Base-by-base conservation (phyloP, 1,140 invertebrate species). In the Drosophila parvula region DNA sequence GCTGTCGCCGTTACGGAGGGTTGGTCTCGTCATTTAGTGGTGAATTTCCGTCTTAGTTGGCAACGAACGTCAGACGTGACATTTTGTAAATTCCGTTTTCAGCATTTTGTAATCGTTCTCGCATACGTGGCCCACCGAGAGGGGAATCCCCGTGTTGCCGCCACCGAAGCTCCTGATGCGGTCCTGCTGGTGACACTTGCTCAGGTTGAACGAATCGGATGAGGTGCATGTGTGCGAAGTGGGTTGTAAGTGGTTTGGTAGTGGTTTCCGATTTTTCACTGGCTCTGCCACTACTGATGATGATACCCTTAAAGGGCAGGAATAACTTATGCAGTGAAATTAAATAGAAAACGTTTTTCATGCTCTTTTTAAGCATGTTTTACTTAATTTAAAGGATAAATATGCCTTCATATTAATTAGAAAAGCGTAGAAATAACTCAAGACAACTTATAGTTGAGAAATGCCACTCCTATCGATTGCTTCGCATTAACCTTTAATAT, bases 1-100 rank as follows among this genome's bases (percentile, higher is more conserved):
- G n/a, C n/a, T n/a, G n/a, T n/a, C n/a, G n/a, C n/a, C 63, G 16
- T 32, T 48, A 45, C 18, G 16, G 43, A 22, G 59, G 47, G 18
- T 28, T 62, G 63, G 61, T 74, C 51, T 55, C 69, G 61, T 74
- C 83, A 78, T 86, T 86, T 79, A 74, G 84, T 80, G 79, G 79
- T 88, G 74, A 79, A 80, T 88, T 83, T 88, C 76, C 79, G 57
- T 78, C 84, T 86, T 83, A 86, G 68, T 88, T 83, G 63, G 76
- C 79, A 79, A 70, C 77, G 77, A 80, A 70, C 81, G 61, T 74
- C 77, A 83, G 79, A 88, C 84, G 84, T 88, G 84, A 88, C 84
- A 88, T 88, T 88, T 88, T 84, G 70, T 60, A 60, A 89, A 88
- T 89, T 88, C 81, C 78, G 77, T 71, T 88, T 89, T 84, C 77